Evolutionary conservation across 2,888 invertebrate species (phyloP), one percentile per base, ranked within the genome.

Genomic region (Drosophila hawaiiensis): DNA sequence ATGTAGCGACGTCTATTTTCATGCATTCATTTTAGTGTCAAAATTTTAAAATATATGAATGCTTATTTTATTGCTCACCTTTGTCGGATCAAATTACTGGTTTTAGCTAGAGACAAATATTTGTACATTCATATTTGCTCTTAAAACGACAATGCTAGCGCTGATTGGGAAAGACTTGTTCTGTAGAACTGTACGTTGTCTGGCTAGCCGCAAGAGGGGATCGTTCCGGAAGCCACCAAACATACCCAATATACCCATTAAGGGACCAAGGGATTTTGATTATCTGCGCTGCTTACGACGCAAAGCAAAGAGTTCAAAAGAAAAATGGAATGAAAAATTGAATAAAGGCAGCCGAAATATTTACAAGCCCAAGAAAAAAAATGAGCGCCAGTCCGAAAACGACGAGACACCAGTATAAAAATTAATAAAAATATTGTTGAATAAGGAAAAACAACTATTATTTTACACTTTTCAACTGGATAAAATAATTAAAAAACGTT

Each of bases 261-360:
- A 69, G 12, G 81, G 83, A 5, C 81, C 83, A 4, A 64, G 78
- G 22, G 76, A 82, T 14, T 82, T 31, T 56, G 78, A 83, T 28
- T 81, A 81, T 43, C 79, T 61, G 78, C 74, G 72, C 1, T 37
- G 50, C 0, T 29, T 80, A 16, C 66, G 53, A 10, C 78, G 73
- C 3, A 60, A 58, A 1, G 33, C 47, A 0, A 76, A 33, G 60
- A 31, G 50, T 12, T 39, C 60, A 4, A 61, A 60, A 35, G 56
- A 35, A 0, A 55, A 63, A 41, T 54, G 47, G 10, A 10, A 3
- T 19, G 62, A 59, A 12, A 58, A 68, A 56, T 9, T 64, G 9
- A 28, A 29, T 25, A 29, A 29, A 16, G 35, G 52, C 7, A 55
- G 52, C 10, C n/a, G 14, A 10, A 4, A 33, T 9, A n/a, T 53